Evolutionary conservation across 2,113 vertebrate species (phyloP).

Genomic region (Hassar affinis): DNA sequence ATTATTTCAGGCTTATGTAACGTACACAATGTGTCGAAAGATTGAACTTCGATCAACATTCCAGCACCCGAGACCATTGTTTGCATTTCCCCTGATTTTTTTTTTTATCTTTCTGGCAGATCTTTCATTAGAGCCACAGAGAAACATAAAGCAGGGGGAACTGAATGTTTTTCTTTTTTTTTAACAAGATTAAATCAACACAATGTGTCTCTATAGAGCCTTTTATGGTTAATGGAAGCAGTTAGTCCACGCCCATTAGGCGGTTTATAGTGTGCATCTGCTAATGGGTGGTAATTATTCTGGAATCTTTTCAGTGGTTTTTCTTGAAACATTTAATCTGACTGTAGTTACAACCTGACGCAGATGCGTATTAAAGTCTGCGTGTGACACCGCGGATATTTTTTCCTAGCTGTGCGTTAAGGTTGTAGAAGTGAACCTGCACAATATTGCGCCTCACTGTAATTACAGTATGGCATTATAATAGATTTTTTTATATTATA

Average conservation of each 20-base stretch:
- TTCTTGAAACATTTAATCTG: constrained; percentile 6
- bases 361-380: neutral
- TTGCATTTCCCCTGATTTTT: constrained; percentile 41
- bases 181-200: constrained; percentile 8
- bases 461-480: no score
- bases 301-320: neutral
- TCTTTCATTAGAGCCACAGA: constrained; percentile 22
- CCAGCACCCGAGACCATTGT: constrained; percentile 39
- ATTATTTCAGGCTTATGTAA: constrained; percentile 41
- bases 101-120: constrained; percentile 22
- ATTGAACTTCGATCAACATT: constrained; percentile 37
- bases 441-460: neutral
- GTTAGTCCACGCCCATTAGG: neutral
- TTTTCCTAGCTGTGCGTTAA: neutral
- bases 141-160: neutral
- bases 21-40: neutral
- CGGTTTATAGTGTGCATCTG: neutral
- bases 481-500: no score
- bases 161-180: constrained; percentile 5
- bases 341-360: neutral
- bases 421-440: neutral
- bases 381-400: neutral
- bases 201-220: neutral
- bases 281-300: constrained; percentile 22
- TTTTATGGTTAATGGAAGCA: constrained; percentile 27